Conservation (phyloP, 2,797 vertebrate genomes). For the Takifugu ocellatus region DNA sequence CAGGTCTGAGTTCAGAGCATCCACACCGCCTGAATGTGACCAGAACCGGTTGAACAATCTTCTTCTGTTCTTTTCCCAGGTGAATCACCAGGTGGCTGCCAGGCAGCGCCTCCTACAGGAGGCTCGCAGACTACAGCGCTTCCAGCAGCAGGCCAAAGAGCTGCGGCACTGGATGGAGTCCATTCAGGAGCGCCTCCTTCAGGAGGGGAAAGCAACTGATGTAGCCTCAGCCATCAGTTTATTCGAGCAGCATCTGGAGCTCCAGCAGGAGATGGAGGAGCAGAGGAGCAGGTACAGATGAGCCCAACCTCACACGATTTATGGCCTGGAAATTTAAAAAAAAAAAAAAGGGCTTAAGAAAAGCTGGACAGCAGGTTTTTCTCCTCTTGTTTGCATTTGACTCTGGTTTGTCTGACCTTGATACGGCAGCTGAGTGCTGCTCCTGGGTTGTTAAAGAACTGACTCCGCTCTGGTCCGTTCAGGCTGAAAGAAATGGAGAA, state of each 20-base stretch:
- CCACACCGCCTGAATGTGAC: neutral
- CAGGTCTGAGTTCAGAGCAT: conserved; percentile 44
- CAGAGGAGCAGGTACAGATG: conserved; percentile 75
- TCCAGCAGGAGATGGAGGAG: conserved; percentile 77
- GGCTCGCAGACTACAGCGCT: conserved; percentile 63
- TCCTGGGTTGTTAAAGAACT: neutral
- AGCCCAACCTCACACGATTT: neutral
- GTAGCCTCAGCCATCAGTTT: conserved; percentile 76
- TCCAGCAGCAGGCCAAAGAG: conserved; percentile 76
- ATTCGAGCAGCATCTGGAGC: conserved; percentile 76
- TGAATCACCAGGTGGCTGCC: conserved; percentile 63
- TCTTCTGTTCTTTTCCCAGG: conserved; percentile 8
- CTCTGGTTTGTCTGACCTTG: no score
- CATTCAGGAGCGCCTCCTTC: conserved; percentile 69
- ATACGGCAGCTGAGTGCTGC: neutral
- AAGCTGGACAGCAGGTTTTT: no score
- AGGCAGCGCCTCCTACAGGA: conserved; percentile 58
- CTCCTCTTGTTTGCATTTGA: no score
- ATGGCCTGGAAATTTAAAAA: neutral
- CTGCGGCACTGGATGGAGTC: conserved; percentile 73
- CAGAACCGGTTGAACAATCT: neutral
- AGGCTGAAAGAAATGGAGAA: conserved; percentile 62
- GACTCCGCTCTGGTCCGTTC: neutral
- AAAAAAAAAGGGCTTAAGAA: neutral
- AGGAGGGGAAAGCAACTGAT: conserved; percentile 72